phyloP scores from a whole-genome alignment of 2,113 vertebrate species.

The Eolophus roseicapilla region DNA sequence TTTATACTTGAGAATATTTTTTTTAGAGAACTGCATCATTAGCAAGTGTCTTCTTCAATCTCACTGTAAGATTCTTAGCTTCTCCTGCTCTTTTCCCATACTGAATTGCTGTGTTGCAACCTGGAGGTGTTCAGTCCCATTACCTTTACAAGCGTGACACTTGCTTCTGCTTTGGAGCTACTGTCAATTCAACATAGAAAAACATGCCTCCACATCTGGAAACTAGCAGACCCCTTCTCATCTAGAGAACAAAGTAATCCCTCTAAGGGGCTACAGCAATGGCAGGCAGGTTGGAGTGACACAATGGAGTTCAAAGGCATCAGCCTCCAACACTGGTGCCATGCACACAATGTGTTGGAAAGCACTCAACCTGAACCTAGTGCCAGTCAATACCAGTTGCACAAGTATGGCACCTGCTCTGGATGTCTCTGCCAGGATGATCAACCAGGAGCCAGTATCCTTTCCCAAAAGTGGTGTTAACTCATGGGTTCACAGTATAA shows the following conservation, averaged over 20 bases:
- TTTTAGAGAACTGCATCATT: not conserved
- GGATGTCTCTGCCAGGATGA: not conserved
- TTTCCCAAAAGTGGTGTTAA: not conserved
- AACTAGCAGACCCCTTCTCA: not conserved
- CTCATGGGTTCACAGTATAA: not conserved
- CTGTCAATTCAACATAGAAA: not conserved
- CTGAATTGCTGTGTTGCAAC: not conserved
- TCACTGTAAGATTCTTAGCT: not conserved
- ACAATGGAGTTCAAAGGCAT: slow-evolving; percentile 37
- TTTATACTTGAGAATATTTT: not conserved
- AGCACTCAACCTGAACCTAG: not conserved
- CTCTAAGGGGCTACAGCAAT: not conserved
- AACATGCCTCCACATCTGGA: not conserved
- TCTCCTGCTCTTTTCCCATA: not conserved
- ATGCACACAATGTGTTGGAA: not conserved
- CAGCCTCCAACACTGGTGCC: slow-evolving; percentile 28
- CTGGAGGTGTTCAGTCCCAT: not conserved
- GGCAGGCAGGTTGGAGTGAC: not conserved
- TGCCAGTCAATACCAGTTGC: not conserved
- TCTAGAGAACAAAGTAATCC: not conserved
- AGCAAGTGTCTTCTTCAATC: not conserved
- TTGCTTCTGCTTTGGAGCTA: not conserved
- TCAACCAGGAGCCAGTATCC: not conserved
- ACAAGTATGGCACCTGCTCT: slow-evolving; percentile 8
- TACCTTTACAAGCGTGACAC: not conserved